A percentile compares a stretch with the other conserved stretches of the same genome.
phyloP scores from a whole-genome alignment of 2,888 invertebrate genomes.

The Trichacis sp. region DNA sequence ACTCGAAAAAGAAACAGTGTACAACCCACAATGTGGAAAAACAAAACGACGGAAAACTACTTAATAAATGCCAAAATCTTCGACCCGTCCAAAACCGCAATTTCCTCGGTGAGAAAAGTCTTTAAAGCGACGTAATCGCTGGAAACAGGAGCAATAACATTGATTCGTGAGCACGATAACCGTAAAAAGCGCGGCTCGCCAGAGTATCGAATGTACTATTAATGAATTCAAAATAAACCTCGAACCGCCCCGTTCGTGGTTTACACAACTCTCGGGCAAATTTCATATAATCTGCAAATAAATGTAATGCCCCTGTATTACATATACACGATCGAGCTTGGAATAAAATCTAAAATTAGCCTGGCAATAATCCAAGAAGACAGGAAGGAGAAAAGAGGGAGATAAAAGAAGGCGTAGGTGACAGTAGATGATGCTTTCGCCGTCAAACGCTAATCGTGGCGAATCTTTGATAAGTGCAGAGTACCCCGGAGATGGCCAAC shows the following conservation, averaged over 20 bases:
- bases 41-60: too few species aligned
- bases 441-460: conserved; percentile 3
- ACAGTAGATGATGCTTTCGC: not conserved
- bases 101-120: too few species aligned
- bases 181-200: not conserved
- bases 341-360: conserved; percentile 59
- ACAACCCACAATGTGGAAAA: too few species aligned
- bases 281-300: not conserved
- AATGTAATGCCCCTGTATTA: not conserved
- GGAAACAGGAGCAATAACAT: too few species aligned
- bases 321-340: conserved; percentile 54
- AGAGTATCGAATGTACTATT: not conserved
- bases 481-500: too few species aligned
- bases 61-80: too few species aligned
- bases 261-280: not conserved
- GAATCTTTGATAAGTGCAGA: too few species aligned
- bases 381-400: conserved; percentile 39
- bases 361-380: conserved; percentile 57
- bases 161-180: not conserved
- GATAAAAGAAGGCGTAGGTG: too few species aligned
- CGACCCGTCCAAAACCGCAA: too few species aligned
- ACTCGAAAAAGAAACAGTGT: too few species aligned
- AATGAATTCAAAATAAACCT: not conserved
- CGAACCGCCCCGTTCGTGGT: not conserved
- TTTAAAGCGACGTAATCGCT: too few species aligned